A percentile compares a stretch with the other conserved stretches of the same genome.
These are phyloP conservation scores for Heterotilapia buettikoferi DNA, from an alignment of 2,113 vertebrate genomes.

Conservation along the genomic window DNA sequence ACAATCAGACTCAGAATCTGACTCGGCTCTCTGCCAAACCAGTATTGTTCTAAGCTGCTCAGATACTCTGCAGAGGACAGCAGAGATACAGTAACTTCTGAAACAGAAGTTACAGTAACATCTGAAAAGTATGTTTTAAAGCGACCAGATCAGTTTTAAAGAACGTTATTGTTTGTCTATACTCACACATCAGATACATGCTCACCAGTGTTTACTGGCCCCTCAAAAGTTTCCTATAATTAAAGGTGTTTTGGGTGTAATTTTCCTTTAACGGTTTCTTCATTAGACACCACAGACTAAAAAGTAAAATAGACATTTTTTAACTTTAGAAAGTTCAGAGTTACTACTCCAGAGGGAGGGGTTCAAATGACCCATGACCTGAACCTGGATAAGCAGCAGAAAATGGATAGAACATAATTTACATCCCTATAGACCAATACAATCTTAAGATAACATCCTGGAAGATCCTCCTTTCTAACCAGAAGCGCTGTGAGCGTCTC, in stretches of 20 bases:
- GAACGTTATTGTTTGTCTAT: not conserved
- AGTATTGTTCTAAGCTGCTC: not conserved
- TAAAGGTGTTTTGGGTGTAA: not conserved
- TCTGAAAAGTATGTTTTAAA: not conserved
- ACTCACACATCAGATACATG: not conserved
- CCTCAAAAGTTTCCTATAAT: not conserved
- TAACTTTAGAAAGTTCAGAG: not conserved
- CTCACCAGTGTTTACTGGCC: not conserved
- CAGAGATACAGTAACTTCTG: not conserved
- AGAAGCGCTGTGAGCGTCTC: not conserved
- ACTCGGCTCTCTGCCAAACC: not conserved
- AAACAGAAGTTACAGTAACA: not conserved
- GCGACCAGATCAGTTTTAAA: not conserved
- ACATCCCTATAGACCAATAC: rapidly evolving
- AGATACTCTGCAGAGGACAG: not conserved
- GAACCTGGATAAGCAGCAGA: not conserved
- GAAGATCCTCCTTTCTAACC: not conserved
- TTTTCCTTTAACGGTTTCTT: not conserved
- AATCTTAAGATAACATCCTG: not conserved
- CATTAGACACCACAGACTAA: not conserved
- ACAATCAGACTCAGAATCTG: not conserved
- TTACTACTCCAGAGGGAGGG: not conserved
- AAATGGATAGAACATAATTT: not conserved
- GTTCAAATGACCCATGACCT: not conserved
- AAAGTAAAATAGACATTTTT: not conserved